phyloP scores from a whole-genome alignment of 2,888 invertebrate species.

The Balanococcus diminutus region DNA sequence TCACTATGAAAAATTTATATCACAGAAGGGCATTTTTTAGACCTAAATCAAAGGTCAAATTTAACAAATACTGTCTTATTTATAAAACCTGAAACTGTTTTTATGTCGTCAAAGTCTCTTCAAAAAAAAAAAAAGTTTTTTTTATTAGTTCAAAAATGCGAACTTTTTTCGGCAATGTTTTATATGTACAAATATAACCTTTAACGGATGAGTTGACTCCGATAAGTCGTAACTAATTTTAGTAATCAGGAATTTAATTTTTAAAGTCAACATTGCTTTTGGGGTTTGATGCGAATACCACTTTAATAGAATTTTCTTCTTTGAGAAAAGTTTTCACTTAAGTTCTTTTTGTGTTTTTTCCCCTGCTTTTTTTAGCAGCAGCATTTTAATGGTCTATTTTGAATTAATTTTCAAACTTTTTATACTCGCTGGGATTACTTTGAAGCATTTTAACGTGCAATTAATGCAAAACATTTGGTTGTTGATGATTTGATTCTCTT shows the following conservation, averaged over 20 bases:
- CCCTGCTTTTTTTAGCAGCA: neutral
- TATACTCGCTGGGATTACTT: neutral
- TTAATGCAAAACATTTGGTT: constrained; percentile 28
- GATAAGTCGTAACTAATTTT: constrained; percentile 27
- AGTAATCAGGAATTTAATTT: constrained; percentile 33
- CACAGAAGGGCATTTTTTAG: neutral
- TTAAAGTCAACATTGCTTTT: constrained; percentile 36
- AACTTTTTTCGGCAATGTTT: neutral
- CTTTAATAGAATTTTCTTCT: constrained; percentile 36
- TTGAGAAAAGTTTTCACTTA: constrained; percentile 14
- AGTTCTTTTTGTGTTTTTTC: neutral
- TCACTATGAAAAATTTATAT: neutral
- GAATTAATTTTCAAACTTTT: constrained; percentile 35
- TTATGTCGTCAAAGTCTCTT: neutral
- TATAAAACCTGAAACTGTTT: constrained; percentile 7
- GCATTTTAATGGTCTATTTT: constrained; percentile 18
- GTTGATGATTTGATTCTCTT: neutral
- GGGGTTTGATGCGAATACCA: constrained; percentile 31
- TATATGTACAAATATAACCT: neutral
- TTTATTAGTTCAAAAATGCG: neutral
- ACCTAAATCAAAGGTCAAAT: neutral
- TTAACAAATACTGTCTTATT: neutral
- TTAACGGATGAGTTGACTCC: constrained; percentile 35
- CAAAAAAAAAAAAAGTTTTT: neutral
- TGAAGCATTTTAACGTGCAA: neutral